phyloP scores from a whole-genome alignment of 2,797 vertebrate genomes.

The Cossypha polioptera region DNA sequence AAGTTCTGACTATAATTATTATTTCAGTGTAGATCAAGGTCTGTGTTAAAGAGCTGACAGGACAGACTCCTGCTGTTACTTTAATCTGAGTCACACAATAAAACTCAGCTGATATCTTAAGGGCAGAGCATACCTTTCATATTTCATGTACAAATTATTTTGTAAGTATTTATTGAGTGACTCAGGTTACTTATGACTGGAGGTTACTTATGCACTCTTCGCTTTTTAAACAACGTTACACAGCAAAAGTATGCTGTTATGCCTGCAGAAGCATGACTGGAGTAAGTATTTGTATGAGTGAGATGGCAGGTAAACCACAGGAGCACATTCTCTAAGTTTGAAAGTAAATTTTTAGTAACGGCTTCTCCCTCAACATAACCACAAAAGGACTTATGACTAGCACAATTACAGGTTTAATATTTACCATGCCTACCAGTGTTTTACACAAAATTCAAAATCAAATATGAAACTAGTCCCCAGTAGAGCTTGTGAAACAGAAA shows the following conservation, averaged over 20 bases:
- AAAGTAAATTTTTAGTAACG: neutral
- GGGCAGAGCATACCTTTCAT: neutral
- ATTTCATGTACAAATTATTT: neutral
- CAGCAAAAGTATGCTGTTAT: neutral
- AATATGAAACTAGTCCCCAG: neutral
- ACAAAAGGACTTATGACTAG: neutral
- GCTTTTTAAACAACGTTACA: neutral
- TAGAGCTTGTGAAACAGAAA: slow-evolving; percentile 12
- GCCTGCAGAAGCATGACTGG: neutral
- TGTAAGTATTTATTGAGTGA: neutral
- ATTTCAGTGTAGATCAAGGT: neutral
- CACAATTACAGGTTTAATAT: neutral
- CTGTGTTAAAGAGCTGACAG: neutral
- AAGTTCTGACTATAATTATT: neutral
- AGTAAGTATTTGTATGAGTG: neutral
- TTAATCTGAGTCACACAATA: neutral
- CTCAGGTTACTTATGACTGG: neutral
- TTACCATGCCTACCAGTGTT: neutral
- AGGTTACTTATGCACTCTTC: neutral
- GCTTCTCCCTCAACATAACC: neutral
- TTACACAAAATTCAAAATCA: neutral
- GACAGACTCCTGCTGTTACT: neutral
- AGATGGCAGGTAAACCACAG: neutral
- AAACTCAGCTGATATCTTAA: neutral
- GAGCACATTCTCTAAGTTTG: neutral